Conservation (phyloP, 2,797 vertebrate species). For the Leucoraja ocellata region DNA sequence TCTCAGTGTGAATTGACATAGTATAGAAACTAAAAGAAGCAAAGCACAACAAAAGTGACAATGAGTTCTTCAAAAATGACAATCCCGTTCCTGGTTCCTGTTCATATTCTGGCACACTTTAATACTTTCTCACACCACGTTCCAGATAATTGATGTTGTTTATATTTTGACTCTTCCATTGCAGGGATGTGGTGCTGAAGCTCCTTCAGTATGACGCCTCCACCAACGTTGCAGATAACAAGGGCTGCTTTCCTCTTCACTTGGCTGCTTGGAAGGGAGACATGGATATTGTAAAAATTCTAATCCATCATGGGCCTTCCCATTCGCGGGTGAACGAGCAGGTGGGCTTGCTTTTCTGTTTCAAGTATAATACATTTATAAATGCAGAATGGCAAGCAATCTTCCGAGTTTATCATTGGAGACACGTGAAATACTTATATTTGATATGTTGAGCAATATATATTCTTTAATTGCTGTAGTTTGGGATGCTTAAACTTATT, state of each 20-base stretch:
- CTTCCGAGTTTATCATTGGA: background rate
- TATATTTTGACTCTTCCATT: constrained; percentile 42
- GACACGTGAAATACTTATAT: background rate
- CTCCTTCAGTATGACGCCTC: constrained; percentile 89
- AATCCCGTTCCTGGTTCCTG: background rate
- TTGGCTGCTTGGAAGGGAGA: constrained; percentile 93
- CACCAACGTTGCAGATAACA: constrained; percentile 84
- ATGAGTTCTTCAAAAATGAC: background rate
- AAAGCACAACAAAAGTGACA: background rate
- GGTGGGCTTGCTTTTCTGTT: constrained; percentile 56
- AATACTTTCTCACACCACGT: constrained; percentile 42
- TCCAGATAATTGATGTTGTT: constrained; percentile 45
- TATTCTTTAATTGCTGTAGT: background rate
- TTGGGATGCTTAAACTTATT: background rate
- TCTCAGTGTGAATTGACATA: background rate
- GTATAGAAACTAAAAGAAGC: background rate
- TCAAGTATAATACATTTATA: background rate
- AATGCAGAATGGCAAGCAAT: background rate
- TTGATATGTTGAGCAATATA: background rate
- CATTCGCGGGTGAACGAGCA: constrained; percentile 91
- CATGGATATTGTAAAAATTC: constrained; percentile 88
- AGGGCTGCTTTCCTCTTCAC: constrained; percentile 91
- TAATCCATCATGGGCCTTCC: constrained; percentile 83
- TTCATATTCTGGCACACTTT: background rate
- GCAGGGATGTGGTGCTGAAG: constrained; percentile 87